These are phyloP conservation scores for Choloepus hoffmanni DNA, from an alignment of 2,113 vertebrate genomes.

Conservation along the genomic window DNA sequence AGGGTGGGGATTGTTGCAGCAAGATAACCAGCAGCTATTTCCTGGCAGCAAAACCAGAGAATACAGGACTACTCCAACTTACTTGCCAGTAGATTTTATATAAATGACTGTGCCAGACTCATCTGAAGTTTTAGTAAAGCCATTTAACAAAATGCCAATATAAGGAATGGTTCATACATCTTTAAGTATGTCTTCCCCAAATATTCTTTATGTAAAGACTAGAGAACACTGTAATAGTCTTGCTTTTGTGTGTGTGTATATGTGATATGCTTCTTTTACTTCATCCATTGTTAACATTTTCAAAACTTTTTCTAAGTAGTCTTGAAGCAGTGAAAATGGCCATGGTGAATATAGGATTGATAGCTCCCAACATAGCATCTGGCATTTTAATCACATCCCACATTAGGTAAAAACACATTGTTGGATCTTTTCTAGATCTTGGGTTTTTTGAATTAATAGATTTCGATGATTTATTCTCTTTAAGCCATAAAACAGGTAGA, in stretches of 20 bases:
- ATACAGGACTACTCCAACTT: background rate
- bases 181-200: background rate
- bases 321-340: conserved; percentile 37
- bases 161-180: conserved; percentile 4
- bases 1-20: background rate
- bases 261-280: background rate
- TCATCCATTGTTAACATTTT: conserved; percentile 34
- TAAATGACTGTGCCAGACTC: conserved; percentile 4
- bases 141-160: conserved; percentile 41
- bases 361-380: background rate
- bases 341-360: background rate
- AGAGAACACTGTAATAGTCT: background rate
- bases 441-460: conserved; percentile 31
- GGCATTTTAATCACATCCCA: conserved; percentile 51
- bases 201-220: conserved; percentile 20
- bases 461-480: conserved; percentile 53
- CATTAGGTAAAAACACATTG: background rate
- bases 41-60: conserved; percentile 31
- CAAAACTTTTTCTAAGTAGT: background rate
- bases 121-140: conserved; percentile 36
- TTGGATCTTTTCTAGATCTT: conserved; percentile 33
- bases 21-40: conserved; percentile 61
- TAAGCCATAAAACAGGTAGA: background rate
- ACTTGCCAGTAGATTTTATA: conserved; percentile 43
- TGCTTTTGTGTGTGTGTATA: background rate